These are phyloP conservation scores for Liasis olivaceus DNA, from an alignment of 2,797 vertebrate genomes.

Conservation along the genomic window DNA sequence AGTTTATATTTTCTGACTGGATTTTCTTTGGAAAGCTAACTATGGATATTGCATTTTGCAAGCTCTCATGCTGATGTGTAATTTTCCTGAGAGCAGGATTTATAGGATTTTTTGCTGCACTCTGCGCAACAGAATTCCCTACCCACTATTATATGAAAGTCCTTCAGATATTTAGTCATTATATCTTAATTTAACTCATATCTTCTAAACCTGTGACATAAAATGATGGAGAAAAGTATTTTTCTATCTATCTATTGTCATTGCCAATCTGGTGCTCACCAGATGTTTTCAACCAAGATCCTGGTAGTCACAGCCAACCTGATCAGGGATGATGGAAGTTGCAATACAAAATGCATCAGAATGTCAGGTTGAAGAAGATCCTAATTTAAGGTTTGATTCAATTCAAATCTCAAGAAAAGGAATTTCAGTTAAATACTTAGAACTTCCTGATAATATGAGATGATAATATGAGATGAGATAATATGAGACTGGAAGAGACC, in stretches of 20 bases:
- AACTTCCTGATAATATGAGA: not conserved
- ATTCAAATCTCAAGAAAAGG: not conserved
- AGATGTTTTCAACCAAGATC: not conserved
- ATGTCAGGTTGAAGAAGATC: not conserved
- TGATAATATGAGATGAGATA: not conserved
- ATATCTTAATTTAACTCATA: too few relatives aligned
- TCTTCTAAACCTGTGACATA: too few relatives aligned
- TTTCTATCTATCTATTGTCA: not conserved
- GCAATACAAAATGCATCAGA: not conserved
- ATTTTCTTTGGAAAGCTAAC: too few relatives aligned
- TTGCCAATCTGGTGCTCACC: too few relatives aligned
- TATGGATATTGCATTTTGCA: too few relatives aligned
- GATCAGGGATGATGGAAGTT: not conserved
- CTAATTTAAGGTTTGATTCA: not conserved
- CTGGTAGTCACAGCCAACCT: not conserved
- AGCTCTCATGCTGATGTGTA: too few relatives aligned
- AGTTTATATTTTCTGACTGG: too few relatives aligned
- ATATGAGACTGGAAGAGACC: not conserved
- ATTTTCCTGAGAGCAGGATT: too few relatives aligned
- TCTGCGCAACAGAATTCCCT: too few relatives aligned
- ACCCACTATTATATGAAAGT: too few relatives aligned
- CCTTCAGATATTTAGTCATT: too few relatives aligned
- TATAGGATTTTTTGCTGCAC: too few relatives aligned
- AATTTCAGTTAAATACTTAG: not conserved
- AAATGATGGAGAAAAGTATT: not conserved